Evolutionary conservation across 2,888 invertebrate genomes (phyloP).

Genomic region (Didymodactylos carnosus): DNA sequence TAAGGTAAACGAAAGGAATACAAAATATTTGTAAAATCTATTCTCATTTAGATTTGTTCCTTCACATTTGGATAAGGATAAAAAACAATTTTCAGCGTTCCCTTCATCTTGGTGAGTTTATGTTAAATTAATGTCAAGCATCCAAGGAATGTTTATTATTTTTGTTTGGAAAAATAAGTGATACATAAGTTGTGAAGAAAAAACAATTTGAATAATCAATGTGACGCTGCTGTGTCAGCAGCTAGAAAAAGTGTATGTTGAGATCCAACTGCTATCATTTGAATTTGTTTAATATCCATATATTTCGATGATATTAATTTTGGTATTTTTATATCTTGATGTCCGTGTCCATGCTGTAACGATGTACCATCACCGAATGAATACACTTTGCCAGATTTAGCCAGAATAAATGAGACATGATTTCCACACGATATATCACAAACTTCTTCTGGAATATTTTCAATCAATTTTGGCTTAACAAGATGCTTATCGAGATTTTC

Average conservation of each 20-base stretch:
- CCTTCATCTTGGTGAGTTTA: too few species aligned
- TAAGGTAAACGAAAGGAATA: too few species aligned
- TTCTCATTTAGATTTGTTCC: too few species aligned
- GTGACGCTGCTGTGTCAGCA: too few species aligned
- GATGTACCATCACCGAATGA: conserved; percentile 10
- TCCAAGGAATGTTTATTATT: too few species aligned
- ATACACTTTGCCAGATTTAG: conserved; percentile 6
- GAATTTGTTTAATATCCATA: conserved; percentile 4
- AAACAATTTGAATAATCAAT: too few species aligned
- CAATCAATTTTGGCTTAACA: neutral
- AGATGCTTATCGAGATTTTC: neutral
- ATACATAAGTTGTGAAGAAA: too few species aligned
- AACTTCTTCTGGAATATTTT: conserved; percentile 3
- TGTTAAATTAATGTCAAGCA: too few species aligned
- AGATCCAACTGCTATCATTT: conserved; percentile 3
- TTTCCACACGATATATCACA: conserved; percentile 12
- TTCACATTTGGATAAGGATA: too few species aligned
- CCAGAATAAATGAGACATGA: conserved; percentile 11
- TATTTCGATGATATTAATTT: neutral
- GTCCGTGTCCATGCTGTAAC: conserved; percentile 6
- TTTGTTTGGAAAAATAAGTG: too few species aligned
- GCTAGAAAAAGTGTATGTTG: conserved; percentile 12
- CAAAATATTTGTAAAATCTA: too few species aligned
- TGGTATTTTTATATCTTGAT: conserved; percentile 6
- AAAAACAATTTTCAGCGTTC: too few species aligned